These are phyloP conservation scores for Prosapia bicincta DNA, from an alignment of 2,888 invertebrate genomes.

Conservation along the genomic window DNA sequence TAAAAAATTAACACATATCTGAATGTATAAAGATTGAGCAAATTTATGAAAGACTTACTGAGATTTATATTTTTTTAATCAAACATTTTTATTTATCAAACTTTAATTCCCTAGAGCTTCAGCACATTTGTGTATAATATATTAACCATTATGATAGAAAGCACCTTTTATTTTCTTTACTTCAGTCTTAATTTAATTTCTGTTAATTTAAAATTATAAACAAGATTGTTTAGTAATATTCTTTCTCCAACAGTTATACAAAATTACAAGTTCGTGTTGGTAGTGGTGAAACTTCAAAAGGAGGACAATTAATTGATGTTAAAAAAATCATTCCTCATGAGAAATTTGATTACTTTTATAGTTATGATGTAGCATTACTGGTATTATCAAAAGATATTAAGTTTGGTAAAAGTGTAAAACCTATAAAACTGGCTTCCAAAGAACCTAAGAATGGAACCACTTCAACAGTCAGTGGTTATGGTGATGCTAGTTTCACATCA, in stretches of 20 bases:
- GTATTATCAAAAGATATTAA: background rate
- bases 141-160: too few relatives aligned
- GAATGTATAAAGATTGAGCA: too few relatives aligned
- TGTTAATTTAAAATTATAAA: too few relatives aligned
- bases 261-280: background rate
- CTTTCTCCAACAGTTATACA: background rate
- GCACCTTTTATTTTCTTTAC: too few relatives aligned
- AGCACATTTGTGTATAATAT: too few relatives aligned
- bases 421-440: background rate
- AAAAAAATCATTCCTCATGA: background rate
- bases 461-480: background rate
- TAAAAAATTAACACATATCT: too few relatives aligned
- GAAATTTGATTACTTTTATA: background rate
- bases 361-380: background rate
- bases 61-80: too few relatives aligned
- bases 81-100: too few relatives aligned
- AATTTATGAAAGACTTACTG: too few relatives aligned
- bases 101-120: too few relatives aligned
- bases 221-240: too few relatives aligned
- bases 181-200: too few relatives aligned
- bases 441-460: background rate
- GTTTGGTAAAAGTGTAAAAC: background rate
- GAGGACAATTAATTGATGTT: background rate
- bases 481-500: background rate
- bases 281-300: background rate